A percentile compares a stretch with the other conserved stretches of the same genome.
phyloP scores from a whole-genome alignment of 1,140 invertebrate species.

The Popillia japonica region DNA sequence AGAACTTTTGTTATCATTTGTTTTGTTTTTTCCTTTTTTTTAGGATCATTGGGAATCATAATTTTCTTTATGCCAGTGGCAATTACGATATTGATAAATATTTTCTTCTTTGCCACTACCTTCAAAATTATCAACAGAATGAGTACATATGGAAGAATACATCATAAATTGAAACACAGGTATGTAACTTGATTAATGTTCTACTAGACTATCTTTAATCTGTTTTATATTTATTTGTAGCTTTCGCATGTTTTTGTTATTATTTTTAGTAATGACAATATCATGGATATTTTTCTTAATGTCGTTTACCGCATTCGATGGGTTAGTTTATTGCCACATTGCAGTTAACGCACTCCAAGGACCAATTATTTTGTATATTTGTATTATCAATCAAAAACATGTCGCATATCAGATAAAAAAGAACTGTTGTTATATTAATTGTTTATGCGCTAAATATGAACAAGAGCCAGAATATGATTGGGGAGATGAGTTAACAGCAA shows the following conservation, averaged over 20 bases:
- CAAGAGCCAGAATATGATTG: slow-evolving; percentile 74
- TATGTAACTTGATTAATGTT: slow-evolving; percentile 56
- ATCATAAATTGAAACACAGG: slow-evolving; percentile 84
- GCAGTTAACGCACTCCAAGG: slow-evolving; percentile 76
- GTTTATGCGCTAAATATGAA: slow-evolving; percentile 64
- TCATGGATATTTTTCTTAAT: slow-evolving; percentile 78
- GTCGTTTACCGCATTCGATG: slow-evolving; percentile 75
- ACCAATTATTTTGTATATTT: slow-evolving; percentile 78
- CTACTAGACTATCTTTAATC: not conserved
- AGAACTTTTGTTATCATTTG: no score
- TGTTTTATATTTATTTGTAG: slow-evolving; percentile 63
- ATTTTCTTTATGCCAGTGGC: slow-evolving; percentile 82
- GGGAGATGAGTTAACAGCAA: slow-evolving; percentile 87
- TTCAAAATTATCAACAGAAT: slow-evolving; percentile 79
- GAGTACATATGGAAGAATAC: slow-evolving; percentile 82
- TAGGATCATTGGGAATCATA: slow-evolving; percentile 80
- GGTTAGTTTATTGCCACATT: slow-evolving; percentile 76
- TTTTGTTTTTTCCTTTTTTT: slow-evolving; percentile 54
- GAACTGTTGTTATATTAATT: slow-evolving; percentile 74
- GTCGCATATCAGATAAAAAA: slow-evolving; percentile 79
- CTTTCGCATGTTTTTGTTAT: slow-evolving; percentile 79
- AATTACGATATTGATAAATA: slow-evolving; percentile 77
- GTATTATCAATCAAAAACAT: slow-evolving; percentile 77
- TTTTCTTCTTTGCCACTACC: slow-evolving; percentile 81
- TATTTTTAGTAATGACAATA: slow-evolving; percentile 76